Base-by-base conservation (phyloP, 2,888 invertebrate species). In the Cryptocephalus primarius region DNA sequence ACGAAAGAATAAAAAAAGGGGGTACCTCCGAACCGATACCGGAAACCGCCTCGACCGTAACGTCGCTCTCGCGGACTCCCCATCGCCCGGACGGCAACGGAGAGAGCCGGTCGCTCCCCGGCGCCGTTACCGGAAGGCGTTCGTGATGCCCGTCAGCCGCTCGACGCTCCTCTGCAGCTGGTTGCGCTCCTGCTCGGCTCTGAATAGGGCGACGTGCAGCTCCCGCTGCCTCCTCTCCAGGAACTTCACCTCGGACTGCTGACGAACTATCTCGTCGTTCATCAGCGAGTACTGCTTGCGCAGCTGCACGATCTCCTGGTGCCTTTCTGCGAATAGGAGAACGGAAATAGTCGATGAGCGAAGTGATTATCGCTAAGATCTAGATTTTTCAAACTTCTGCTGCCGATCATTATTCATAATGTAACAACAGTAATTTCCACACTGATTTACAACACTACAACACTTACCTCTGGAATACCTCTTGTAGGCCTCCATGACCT, bases 391-490 rank as follows among this genome's bases (percentile, higher is more conserved):
- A n/a, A n/a, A n/a, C n/a, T n/a, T n/a, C n/a, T n/a, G n/a, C n/a
- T n/a, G n/a, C n/a, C n/a, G n/a, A n/a, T n/a, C n/a, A n/a, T n/a
- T n/a, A n/a, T n/a, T n/a, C n/a, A n/a, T n/a, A n/a, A n/a, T n/a
- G n/a, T n/a, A 22, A 22, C 22, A 22, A 22, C 22, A 6, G 3
- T 2, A 6, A 22, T 22, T 22, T 6, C 22, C 22, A 4, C 22
- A n/a, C n/a, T n/a, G n/a, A n/a, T n/a, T n/a, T n/a, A n/a, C n/a
- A n/a, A n/a, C n/a, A n/a, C n/a, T n/a, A n/a, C n/a, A n/a, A n/a
- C n/a, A 48, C 50, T 59, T 67, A 80, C 80, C 77, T 70, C 69
- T 66, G 50, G 74, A 73, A 63, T 72, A 77, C 52, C 71, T 71
- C 55, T 69, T 73, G 59, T 76, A 80, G 38, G 71, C 72, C 53